Base-by-base conservation (phyloP, 2,888 invertebrate genomes). In the Dastarcus helophoroides region DNA sequence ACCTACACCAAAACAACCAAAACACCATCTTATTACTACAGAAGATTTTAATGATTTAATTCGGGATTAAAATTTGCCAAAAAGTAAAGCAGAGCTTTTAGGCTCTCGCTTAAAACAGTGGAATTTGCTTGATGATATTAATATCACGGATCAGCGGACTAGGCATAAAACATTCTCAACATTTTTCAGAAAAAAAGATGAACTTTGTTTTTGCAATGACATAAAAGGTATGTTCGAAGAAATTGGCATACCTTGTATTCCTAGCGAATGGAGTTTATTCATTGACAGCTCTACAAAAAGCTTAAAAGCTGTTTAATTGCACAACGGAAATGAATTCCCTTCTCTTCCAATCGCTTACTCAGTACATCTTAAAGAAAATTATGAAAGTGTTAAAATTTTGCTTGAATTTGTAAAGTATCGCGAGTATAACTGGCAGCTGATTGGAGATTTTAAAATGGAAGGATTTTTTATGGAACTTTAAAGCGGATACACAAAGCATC, bases 331-430 rank as follows among this genome's bases (percentile, higher is more conserved):
- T 36, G 27, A 37, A 36, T 44, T 42, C 24, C 42, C 49, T 27
- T 40, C 44, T 33, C 34, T 49, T 40, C 47, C 51, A 6, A 19
- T 54, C 7, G 50, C 43, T 11, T 10, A 23, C 24, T 23, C 24
- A 7, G 24, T 23, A 23, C 10, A 7, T 23, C 38, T 48, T 5
- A 46, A 50, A 38, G 50, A 51, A 42, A 43, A 37, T 35, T 52
- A 52, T 31, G 37, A 48, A 5, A 52, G 41, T 35, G 41, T 51
- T 19, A 44, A 48, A 40, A 41, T 44, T 10, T 10, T 49, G 23
- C 33, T 52, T n/a, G 19, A 43, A 25, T 6, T 6, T 5, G 5
- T 47, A 30, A 47, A 49, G 27, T 51, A 50, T 43, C 23, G 24
- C 9, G 39, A 55, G 31, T 46, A 48, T 28, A 26, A 43, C 11